phyloP scores from a whole-genome alignment of 2,797 vertebrate species.

The Lagorchestes hirsutus region DNA sequence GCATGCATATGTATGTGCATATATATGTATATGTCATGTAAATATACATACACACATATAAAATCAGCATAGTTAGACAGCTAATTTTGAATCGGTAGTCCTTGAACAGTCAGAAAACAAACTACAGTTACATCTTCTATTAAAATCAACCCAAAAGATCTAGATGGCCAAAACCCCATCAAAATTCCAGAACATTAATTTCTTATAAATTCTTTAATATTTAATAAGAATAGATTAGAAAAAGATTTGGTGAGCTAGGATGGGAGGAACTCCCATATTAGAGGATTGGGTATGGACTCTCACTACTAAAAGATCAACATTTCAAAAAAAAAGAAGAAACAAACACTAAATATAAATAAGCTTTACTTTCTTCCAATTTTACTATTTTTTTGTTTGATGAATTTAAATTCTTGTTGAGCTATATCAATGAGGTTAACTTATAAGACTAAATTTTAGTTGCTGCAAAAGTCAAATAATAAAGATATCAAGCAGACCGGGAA shows the following conservation, averaged over 20 bases:
- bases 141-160: slow-evolving; percentile 7
- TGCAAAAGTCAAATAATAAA: slow-evolving; percentile 27
- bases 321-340: slow-evolving; percentile 9
- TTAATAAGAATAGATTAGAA: slow-evolving; percentile 9
- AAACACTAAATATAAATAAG: slow-evolving; percentile 13
- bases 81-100: slow-evolving; percentile 38
- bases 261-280: not conserved
- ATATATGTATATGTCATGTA: not conserved
- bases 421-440: slow-evolving; percentile 30
- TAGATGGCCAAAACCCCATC: slow-evolving; percentile 41
- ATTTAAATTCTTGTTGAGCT: not conserved
- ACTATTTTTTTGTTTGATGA: slow-evolving; percentile 22
- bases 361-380: slow-evolving; percentile 45
- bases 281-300: not conserved
- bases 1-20: too few species aligned
- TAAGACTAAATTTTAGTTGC: slow-evolving; percentile 43
- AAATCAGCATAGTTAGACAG: slow-evolving; percentile 39
- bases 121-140: slow-evolving; percentile 15
- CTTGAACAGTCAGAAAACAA: slow-evolving; percentile 28
- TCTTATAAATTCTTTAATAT: slow-evolving; percentile 13
- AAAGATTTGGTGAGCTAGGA: not conserved
- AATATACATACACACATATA: not conserved
- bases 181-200: slow-evolving; percentile 37
- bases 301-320: not conserved
- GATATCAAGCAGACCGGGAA: not conserved